These are phyloP conservation scores for Danaus melanippus DNA, from an alignment of 1,140 invertebrate species.

Conservation along the genomic window DNA sequence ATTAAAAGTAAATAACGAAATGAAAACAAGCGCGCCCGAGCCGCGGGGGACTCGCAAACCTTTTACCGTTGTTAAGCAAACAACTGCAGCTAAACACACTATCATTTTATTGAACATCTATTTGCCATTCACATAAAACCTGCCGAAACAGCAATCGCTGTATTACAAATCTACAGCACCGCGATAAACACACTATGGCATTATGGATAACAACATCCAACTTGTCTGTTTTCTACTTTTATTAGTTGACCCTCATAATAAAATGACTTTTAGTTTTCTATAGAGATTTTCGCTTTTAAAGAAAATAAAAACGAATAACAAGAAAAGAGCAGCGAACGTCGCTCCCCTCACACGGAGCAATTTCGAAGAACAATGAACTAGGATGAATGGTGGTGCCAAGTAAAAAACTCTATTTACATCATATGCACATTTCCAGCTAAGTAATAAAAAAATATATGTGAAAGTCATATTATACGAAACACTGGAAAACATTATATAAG, in stretches of 20 bases:
- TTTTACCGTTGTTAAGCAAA: conserved; percentile 68
- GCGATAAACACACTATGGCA: too few relatives aligned
- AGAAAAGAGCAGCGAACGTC: conserved; percentile 44
- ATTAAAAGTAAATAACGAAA: conserved; percentile 73
- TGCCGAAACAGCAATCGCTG: conserved; percentile 1
- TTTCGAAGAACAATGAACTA: conserved; percentile 66
- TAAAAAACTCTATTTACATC: conserved; percentile 65
- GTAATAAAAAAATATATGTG: conserved; percentile 29
- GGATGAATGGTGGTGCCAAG: conserved; percentile 61
- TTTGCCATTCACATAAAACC: conserved; percentile 52
- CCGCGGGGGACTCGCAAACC: conserved; percentile 67
- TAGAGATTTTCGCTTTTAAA: conserved; percentile 18
- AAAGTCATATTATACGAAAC: conserved; percentile 11
- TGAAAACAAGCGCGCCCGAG: conserved; percentile 63
- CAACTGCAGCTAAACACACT: conserved; percentile 65
- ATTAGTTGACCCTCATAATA: too few relatives aligned
- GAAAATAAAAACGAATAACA: conserved; percentile 43
- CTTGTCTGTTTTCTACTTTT: too few relatives aligned
- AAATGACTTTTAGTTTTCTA: too few relatives aligned
- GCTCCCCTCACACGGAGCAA: conserved; percentile 55
- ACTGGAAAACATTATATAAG: conserved; percentile 14
- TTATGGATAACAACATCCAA: too few relatives aligned
- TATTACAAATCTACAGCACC: too few relatives aligned
- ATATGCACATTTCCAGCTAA: conserved; percentile 50
- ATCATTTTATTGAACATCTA: conserved; percentile 65